Base-by-base conservation (phyloP, 2,797 vertebrate genomes). In the Clamator glandarius region DNA sequence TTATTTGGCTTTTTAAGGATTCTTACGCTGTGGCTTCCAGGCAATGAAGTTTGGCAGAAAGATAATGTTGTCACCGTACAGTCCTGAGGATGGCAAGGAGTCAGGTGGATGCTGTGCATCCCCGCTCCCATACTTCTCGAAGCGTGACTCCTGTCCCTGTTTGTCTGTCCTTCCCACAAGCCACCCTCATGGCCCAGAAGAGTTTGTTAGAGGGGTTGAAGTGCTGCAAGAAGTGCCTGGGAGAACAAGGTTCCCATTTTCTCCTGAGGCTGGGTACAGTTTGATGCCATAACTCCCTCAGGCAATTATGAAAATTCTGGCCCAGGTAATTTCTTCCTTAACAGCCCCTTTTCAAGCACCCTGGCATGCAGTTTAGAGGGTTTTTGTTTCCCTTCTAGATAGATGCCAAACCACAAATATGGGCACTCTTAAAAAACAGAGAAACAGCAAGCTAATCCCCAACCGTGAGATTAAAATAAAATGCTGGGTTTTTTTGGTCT, bases 1-100 rank as follows among this genome's bases (percentile, higher is more conserved):
- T 42, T 67, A 50, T 67, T 75, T 1, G 6, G 16, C 21, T 66
- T 78, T 51, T 55, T 16, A 75, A 77, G 29, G 52, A 48, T 55
- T 29, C 4, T 79, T 75, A n/a, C 28, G n/a, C 57, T 20, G 39
- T n/a, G 14, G n/a, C 74, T 82, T 80, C 68, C 23, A 41, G 41
- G 48, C 25, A 90, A 50, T 0, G 5, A 36, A 78, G 64, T 82
- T n/a, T 68, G 16, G 16, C 51, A 58, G 58, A 54, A 72, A 20
- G 51, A 23, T 31, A 48, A 21, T 0, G 4, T 8, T 28, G 19
- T 86, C 41, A 51, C 24, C 11, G 6, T 0, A 0, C 21, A 18
- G 24, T 61, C n/a, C 17, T 66, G 74, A 68, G 74, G 28, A 8
- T 25, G 12, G 15, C 62, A 18, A 78, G 58, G 41, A 89, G 23